Evolutionary conservation across 2,113 vertebrate genomes (phyloP), one percentile per base, ranked within the genome.

Genomic region (Campylomormyrus numenius): DNA sequence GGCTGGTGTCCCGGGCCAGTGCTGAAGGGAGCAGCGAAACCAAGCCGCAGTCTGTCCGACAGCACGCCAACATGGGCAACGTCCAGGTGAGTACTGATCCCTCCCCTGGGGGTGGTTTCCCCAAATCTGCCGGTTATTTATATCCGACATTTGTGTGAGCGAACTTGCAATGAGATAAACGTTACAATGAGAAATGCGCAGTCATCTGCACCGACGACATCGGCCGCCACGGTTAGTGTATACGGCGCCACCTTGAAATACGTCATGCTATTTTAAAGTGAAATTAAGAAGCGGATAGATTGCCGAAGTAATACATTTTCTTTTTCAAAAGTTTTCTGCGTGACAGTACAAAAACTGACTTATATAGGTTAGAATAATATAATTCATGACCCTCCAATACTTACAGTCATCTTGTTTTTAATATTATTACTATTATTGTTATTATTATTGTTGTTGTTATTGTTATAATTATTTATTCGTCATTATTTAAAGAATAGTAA

Each of bases 161-260:
- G 31, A 77, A 77, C 11, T 77, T 77, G 7, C 27, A 39, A 77
- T 24, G 62, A 66, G 62, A 11, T 70, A 31, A 70, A 80, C 39
- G 74, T 80, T 27, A 86, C 8, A 86, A 86, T 49, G 17, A 86
- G 49, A 56, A 87, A 53, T 50, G 53, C 85, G 85, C 50, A 87
- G 35, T 87, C 5, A 87, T 70, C 62, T 70, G 62, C 27, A 66
- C 62, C 62, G 62, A 27, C 62, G 66, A 35, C 66, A 35, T 35
- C 66, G 27, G 10, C 31, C 31, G 31, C 31, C 70, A 39, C 15
- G 74, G 35, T 80, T 42, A 80, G 35, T 80, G 31, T 27, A 39
- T 27, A 39, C 74, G 11, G 35, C 35, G 35, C 35, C 35, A 42
- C 74, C 74, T 80, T 80, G 31, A 80, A 39, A 19, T 80, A 80